Conservation (phyloP, 2,113 vertebrate genomes). For the Protobothrops mucrosquamatus region DNA sequence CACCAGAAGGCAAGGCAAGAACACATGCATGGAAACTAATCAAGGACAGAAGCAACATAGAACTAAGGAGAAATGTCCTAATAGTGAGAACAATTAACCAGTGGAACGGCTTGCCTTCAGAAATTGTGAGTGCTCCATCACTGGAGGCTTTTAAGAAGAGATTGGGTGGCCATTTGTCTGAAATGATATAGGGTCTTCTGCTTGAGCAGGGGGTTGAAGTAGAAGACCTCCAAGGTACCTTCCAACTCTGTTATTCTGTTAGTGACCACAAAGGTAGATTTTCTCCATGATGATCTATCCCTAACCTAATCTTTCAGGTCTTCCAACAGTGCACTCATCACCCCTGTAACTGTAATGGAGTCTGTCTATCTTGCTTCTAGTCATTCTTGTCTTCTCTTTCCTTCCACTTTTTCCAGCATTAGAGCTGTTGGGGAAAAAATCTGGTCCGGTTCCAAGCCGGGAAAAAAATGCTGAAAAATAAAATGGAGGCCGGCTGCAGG, state of each 20-base stretch:
- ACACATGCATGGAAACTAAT: not conserved
- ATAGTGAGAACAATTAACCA: not conserved
- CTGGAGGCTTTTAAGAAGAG: not conserved
- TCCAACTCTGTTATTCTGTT: not conserved
- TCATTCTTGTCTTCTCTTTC: not conserved
- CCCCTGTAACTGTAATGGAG: not conserved
- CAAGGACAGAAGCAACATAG: not conserved
- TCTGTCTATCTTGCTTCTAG: not conserved
- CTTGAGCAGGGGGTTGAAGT: not conserved
- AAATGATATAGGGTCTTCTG: not conserved
- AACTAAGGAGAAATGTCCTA: not conserved
- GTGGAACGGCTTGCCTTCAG: not conserved
- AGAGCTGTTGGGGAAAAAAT: not conserved
- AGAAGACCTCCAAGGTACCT: not conserved
- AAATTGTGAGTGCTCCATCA: not conserved
- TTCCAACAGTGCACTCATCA: not conserved
- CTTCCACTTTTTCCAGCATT: not conserved
- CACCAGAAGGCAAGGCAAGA: not conserved
- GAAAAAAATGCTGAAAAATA: too few species aligned
- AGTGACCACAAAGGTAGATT: not conserved
- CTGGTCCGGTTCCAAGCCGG: too few species aligned
- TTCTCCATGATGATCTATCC: not conserved
- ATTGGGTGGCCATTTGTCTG: not conserved
- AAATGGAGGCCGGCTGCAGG: too few species aligned
- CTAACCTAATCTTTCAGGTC: not conserved